These are phyloP conservation scores for Hemistola chrysoprasaria DNA, from an alignment of 2,888 invertebrate genomes.

Conservation along the genomic window DNA sequence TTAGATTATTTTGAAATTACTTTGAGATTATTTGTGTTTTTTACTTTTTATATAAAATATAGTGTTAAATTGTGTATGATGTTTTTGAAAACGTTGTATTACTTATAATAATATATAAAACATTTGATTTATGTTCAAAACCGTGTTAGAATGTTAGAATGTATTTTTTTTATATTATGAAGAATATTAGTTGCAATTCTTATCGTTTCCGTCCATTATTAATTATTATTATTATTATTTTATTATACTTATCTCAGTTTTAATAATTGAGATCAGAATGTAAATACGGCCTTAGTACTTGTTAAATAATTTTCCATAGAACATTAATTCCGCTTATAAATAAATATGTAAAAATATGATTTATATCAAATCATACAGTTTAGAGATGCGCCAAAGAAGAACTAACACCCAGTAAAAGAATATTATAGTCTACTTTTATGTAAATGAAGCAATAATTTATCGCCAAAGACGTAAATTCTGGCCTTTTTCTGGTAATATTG, in stretches of 20 bases:
- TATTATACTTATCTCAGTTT: conserved; percentile 44
- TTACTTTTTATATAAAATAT: conserved; percentile 65
- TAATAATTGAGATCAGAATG: conserved; percentile 44
- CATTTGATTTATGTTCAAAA: conserved; percentile 61
- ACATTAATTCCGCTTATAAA: conserved; percentile 27
- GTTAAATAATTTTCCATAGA: conserved; percentile 29
- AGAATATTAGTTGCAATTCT: conserved; percentile 58
- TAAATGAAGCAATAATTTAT: conserved; percentile 58
- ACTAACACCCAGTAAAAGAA: conserved; percentile 39
- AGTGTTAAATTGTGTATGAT: conserved; percentile 43
- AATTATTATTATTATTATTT: conserved; percentile 51
- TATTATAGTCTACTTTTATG: conserved; percentile 36
- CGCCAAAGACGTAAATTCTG: conserved; percentile 60
- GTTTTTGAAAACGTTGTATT: conserved; percentile 38
- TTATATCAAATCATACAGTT: conserved; percentile 73
- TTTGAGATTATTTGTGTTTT: conserved; percentile 74
- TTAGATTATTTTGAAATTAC: conserved; percentile 74
- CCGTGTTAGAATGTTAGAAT: conserved; percentile 45
- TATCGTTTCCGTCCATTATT: conserved; percentile 79
- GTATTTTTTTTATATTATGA: conserved; percentile 29
- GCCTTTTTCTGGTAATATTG: conserved; percentile 45
- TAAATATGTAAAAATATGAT: conserved; percentile 45
- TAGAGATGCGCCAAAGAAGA: conserved; percentile 77
- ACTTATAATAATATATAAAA: conserved; percentile 50
- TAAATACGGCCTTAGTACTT: conserved; percentile 47